phyloP scores from a whole-genome alignment of 2,888 invertebrate species.

The Aphidius colemani region DNA sequence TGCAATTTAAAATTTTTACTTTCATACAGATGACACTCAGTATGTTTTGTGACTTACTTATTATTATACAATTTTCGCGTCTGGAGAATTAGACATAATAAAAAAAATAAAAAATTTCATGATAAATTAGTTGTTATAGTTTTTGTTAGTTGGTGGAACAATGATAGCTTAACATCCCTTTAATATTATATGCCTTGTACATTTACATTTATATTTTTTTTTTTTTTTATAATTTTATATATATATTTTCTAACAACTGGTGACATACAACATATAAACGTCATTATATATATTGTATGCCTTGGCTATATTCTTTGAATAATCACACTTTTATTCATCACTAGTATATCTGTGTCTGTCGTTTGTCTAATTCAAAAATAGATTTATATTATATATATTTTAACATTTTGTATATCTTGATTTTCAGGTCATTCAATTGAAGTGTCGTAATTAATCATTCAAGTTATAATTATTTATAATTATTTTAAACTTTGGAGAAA shows the following conservation, averaged over 20 bases:
- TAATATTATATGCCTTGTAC: conserved; percentile 16
- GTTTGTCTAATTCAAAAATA: conserved; percentile 29
- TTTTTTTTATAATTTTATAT: not conserved
- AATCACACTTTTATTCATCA: conserved; percentile 21
- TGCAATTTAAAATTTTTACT: not conserved
- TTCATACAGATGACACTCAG: not conserved
- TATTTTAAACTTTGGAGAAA: no score
- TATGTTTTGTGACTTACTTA: not conserved
- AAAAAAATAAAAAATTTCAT: no score
- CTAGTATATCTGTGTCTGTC: conserved; percentile 26
- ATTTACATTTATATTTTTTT: conserved; percentile 11
- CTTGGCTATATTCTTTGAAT: conserved; percentile 32
- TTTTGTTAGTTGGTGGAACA: no score
- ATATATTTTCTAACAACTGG: conserved; percentile 18
- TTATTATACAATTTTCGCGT: conserved; percentile 5
- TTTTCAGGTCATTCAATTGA: no score
- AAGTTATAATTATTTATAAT: no score
- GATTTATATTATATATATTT: not conserved
- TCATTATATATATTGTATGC: conserved; percentile 38
- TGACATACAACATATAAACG: conserved; percentile 39
- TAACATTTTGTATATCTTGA: no score
- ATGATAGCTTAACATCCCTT: conserved; percentile 14
- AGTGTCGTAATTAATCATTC: no score
- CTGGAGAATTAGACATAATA: no score
- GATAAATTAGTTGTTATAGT: no score